Conservation (phyloP, 1,140 invertebrate genomes). For the Panagrolaimus sp. region DNA sequence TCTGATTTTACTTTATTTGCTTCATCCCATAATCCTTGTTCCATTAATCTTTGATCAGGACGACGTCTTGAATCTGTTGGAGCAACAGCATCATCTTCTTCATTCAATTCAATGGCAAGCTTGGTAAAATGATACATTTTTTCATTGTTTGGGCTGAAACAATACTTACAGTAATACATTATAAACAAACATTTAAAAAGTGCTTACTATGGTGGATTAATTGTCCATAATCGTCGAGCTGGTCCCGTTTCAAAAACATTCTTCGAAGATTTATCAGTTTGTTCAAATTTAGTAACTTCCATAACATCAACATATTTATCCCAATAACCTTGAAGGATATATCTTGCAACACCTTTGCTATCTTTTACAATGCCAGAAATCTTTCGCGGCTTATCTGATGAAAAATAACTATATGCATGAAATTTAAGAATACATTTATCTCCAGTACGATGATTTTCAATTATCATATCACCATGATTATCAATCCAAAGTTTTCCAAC, state of each 20-base stretch:
- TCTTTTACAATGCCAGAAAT: constrained; percentile 70
- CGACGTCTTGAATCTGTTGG: constrained; percentile 87
- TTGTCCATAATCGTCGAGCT: constrained; percentile 77
- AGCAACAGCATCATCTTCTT: constrained; percentile 80
- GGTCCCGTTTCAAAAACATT: constrained; percentile 83
- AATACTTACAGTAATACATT: constrained; percentile 17
- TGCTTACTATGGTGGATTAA: constrained; percentile 70
- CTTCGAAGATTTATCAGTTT: constrained; percentile 66
- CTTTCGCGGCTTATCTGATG: constrained; percentile 81
- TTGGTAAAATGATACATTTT: constrained; percentile 88
- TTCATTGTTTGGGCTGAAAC: constrained; percentile 62
- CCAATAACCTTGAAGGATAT: constrained; percentile 87
- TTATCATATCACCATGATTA: constrained; percentile 97
- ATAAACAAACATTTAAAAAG: constrained; percentile 15
- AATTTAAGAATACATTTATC: constrained; percentile 92
- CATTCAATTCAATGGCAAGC: constrained; percentile 90
- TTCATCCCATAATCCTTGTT: constrained; percentile 88
- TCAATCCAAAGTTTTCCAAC: constrained; percentile 99
- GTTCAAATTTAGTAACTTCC: constrained; percentile 72
- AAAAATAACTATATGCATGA: constrained; percentile 96
- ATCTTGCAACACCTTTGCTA: constrained; percentile 65
- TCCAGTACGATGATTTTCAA: constrained; percentile 74
- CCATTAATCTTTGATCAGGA: constrained; percentile 95
- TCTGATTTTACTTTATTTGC: constrained; percentile 77
- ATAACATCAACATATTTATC: constrained; percentile 88